Evolutionary conservation across 2,888 invertebrate genomes (phyloP).

Genomic region (Melinaea marsaeus): DNA sequence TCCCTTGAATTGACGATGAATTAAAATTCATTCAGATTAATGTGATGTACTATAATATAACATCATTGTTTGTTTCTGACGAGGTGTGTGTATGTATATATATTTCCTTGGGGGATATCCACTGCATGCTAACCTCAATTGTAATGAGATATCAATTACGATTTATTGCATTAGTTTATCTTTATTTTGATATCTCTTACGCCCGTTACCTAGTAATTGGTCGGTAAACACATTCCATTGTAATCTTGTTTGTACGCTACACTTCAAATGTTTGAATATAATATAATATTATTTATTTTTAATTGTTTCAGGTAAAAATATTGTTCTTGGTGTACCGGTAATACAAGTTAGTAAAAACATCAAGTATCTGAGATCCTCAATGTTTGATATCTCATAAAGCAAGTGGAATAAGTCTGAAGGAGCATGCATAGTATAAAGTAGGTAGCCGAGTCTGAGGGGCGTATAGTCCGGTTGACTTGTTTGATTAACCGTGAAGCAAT

Average conservation of each 20-base stretch:
- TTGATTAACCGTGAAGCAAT: conserved; percentile 44
- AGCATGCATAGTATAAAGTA: background rate
- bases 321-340: background rate
- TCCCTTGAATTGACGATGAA: too few species aligned
- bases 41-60: too few species aligned
- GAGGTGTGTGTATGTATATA: background rate
- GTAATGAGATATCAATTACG: background rate
- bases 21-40: too few species aligned
- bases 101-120: background rate
- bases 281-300: conserved; percentile 13
- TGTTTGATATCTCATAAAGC: too few species aligned
- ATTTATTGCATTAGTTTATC: conserved; percentile 5
- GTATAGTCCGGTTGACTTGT: conserved; percentile 36
- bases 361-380: too few species aligned
- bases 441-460: background rate
- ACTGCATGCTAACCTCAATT: conserved; percentile 6
- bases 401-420: background rate
- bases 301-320: conserved; percentile 35
- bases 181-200: background rate
- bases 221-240: background rate
- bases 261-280: background rate
- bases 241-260: background rate
- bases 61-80: background rate
- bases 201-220: background rate
- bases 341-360: too few species aligned